Conservation (phyloP, 2,888 invertebrate species). For the Tenthredo distinguenda region DNA sequence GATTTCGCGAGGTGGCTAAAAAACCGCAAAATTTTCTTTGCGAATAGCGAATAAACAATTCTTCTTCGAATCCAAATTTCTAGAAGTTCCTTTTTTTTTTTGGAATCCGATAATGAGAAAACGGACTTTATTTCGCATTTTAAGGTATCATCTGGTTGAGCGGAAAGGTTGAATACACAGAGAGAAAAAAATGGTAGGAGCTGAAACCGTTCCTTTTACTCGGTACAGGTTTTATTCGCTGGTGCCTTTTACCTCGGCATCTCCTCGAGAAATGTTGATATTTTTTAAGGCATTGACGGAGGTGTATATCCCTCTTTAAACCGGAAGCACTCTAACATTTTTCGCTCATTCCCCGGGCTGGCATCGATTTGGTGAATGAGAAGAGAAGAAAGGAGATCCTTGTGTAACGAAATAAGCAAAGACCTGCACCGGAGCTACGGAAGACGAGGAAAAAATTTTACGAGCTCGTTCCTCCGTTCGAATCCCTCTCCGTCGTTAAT, state of each 20-base stretch:
- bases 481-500: background rate
- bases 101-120: background rate
- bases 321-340: slow-evolving; percentile 9
- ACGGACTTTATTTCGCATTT: background rate
- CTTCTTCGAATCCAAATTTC: no score
- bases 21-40: no score
- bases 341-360: background rate
- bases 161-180: background rate
- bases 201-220: background rate
- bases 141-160: background rate
- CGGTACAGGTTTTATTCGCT: background rate
- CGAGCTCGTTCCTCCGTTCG: background rate
- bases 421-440: background rate
- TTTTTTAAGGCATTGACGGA: background rate
- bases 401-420: background rate
- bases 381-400: background rate
- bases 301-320: slow-evolving; percentile 9
- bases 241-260: background rate
- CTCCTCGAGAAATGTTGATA: background rate
- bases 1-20: no score
- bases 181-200: background rate
- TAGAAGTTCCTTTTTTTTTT: no score
- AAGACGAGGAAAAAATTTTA: background rate
- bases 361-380: background rate
- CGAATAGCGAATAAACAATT: background rate